Evolutionary conservation across 2,113 vertebrate species (phyloP).

Genomic region (Hippoglossus stenolepis): DNA sequence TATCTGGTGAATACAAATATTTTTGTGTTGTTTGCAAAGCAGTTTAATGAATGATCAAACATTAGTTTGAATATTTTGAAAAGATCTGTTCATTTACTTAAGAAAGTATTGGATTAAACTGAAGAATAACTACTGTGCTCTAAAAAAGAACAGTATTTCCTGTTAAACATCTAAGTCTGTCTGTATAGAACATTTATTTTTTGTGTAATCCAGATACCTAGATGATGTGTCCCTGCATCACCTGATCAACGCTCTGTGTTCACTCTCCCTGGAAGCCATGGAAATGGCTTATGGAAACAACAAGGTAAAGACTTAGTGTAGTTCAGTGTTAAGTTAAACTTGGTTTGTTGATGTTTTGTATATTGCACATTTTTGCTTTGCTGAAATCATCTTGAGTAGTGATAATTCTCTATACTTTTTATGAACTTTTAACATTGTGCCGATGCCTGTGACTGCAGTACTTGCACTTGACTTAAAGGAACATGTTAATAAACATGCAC

Average conservation of each 20-base stretch:
- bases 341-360: not conserved
- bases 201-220: conserved; percentile 87
- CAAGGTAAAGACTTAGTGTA: conserved; percentile 83
- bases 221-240: conserved; percentile 99
- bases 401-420: not conserved
- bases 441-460: too few relatives aligned
- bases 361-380: not conserved
- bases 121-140: not conserved
- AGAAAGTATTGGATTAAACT: not conserved
- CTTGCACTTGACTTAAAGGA: too few relatives aligned
- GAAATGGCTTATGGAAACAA: conserved; percentile 99
- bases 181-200: not conserved
- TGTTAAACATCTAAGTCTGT: not conserved
- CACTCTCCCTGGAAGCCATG: conserved; percentile 98
- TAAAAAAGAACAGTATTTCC: not conserved
- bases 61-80: not conserved
- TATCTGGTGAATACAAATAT: not conserved
- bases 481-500: not conserved
- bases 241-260: conserved; percentile 98
- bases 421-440: too few relatives aligned
- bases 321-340: too few relatives aligned
- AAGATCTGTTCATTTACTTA: not conserved
- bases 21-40: too few relatives aligned
- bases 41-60: not conserved
- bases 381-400: not conserved